Conservation (phyloP, 2,888 invertebrate genomes). For the Hirudinaria manillensis region DNA sequence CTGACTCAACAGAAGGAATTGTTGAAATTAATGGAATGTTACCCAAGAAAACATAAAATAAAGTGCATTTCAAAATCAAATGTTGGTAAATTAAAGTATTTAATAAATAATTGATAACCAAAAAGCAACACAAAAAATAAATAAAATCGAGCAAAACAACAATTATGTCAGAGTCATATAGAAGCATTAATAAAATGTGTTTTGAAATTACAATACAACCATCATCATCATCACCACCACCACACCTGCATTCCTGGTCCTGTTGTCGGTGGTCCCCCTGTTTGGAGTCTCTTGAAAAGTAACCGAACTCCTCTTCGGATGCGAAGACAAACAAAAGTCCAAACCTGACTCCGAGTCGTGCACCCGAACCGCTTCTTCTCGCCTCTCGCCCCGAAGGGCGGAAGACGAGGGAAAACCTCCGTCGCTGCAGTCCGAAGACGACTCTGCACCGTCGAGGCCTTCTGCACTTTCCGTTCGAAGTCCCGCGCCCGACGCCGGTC, state of each 20-base stretch:
- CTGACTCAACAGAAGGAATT: constrained; percentile 7
- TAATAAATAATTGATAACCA: too few relatives aligned
- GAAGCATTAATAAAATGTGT: too few relatives aligned
- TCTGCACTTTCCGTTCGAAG: not conserved
- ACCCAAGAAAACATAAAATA: constrained; percentile 8
- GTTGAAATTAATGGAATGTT: not conserved
- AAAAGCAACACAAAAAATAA: too few relatives aligned
- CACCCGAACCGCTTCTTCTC: not conserved
- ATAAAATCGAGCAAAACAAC: not conserved
- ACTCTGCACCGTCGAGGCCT: not conserved
- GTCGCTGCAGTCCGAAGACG: constrained; percentile 8
- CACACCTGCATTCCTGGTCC: too few relatives aligned
- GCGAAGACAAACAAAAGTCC: not conserved
- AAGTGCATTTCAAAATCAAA: too few relatives aligned
- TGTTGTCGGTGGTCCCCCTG: too few relatives aligned
- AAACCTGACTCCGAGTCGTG: constrained; percentile 19
- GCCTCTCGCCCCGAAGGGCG: not conserved
- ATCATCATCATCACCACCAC: too few relatives aligned
- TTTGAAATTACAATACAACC: too few relatives aligned
- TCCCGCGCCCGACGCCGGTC: not conserved
- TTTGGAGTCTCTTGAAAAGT: constrained; percentile 8
- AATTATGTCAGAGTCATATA: too few relatives aligned
- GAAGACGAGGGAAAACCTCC: too few relatives aligned
- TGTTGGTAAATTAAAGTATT: too few relatives aligned
- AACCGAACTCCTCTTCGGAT: constrained; percentile 8